Base-by-base conservation (phyloP, 2,797 vertebrate genomes). In the Cynodonichthys magdalenae region DNA sequence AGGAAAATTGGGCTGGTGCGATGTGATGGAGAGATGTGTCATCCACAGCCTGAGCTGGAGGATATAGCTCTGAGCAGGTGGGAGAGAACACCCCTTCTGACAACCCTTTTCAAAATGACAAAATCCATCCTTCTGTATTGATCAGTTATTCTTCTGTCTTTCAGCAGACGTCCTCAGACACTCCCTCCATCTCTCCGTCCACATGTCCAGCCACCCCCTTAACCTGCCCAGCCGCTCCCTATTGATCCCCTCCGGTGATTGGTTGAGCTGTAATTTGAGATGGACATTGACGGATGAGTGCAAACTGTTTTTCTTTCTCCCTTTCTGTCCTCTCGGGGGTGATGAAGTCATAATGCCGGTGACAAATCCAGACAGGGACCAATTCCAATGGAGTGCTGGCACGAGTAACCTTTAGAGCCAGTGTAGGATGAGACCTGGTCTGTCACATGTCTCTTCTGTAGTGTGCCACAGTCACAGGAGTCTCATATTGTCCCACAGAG, bases 201-300 rank as follows among this genome's bases (percentile, higher is more conserved):
- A 82, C 75, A 89, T 83, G 86, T 74, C 66, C 69, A 89, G 46
- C 67, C 70, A 55, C 53, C 71, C 79, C 75, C 72, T 80, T 67
- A 67, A 61, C 82, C 86, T 90, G 80, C 87, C 87, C 87, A 90
- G 90, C 82, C 83, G 91, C 92, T 95, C 85, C 82, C 84, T 94
- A 95, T 95, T 93, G 96, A 97, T 96, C 94, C 91, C 82, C 78
- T 59, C 77, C 52, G 59, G 90, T 95, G 95, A 96, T 95, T 94
- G 91, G 94, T 95, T 84, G 95, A 88, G 92, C 86, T 79, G 85
- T 91, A 91, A 94, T 94, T 89, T 90, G 89, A 93, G 93, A 91
- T 79, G 79, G 96, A 95, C 94, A 87, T 87, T 95, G 96, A 96
- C 87, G 85, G 94, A 96, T 95, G 94, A 83, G 71, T 82, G 82